Evolutionary conservation across 2,888 invertebrate genomes (phyloP), one percentile per base, ranked within the genome.

Genomic region (Ophion ventricosus): DNA sequence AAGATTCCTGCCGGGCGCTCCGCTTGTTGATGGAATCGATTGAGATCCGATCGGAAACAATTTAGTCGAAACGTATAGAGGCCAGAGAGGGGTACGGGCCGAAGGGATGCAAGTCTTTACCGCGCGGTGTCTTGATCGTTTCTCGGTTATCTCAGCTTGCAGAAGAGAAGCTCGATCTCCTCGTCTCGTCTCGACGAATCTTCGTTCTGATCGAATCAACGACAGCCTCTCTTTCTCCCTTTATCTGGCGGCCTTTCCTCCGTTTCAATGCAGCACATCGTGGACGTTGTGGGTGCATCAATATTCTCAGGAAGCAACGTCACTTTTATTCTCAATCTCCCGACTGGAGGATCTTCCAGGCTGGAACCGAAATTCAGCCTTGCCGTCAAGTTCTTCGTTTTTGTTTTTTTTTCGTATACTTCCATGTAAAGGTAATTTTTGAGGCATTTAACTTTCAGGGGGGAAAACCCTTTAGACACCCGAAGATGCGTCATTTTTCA

Each of bases 41-140:
- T 67, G 76, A 80, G 87, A 89, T 74, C 75, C 82, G 82, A 88
- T 87, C 83, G 87, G 84, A 88, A 88, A 90, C 86, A 88, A 89
- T 89, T 87, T 87, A 82, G 79, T 79, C 54, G 79, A 76, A 49
- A 77, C 76, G 59, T 67, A n/a, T 26, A 20, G 17, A n/a, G 23
- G 10, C 11, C 17, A 66, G 40, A 7, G 59, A 40, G 17, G 17
- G 8, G 20, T n/a, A 49, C 14, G 2, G 2, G 17, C 49, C 17
- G 49, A 11, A 14, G 63, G 40, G 76, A 54, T 74, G 75, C 64
- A 20, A 54, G 40, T 69, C 75, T 35, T 49, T 43, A 35, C 66
- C 61, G 14, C 57, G 29, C 43, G 43, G 20, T 11, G 66, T 25
- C 54, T 66, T 20, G 56, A 72, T 74, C 76, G 43, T 82, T 57